phyloP scores from a whole-genome alignment of 1,140 invertebrate genomes.

The Cecropterus lyciades region DNA sequence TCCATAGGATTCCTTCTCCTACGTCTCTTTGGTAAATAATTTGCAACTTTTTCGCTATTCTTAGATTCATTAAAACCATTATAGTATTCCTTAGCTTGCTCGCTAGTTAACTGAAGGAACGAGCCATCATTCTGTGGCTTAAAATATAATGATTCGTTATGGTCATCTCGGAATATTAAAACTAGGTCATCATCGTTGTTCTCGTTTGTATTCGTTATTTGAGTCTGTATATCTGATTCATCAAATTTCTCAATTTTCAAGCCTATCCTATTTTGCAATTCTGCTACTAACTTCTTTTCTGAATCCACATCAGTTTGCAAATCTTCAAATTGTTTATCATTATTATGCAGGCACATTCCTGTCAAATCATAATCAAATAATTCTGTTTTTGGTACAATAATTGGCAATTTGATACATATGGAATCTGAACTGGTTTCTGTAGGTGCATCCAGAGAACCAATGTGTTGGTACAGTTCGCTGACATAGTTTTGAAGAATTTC shows the following conservation, averaged over 20 bases:
- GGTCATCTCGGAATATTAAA: slow-evolving; percentile 54
- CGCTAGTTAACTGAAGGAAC: slow-evolving; percentile 36
- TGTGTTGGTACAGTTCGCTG: slow-evolving; percentile 51
- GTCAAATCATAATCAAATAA: slow-evolving; percentile 52
- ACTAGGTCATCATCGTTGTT: slow-evolving; percentile 48
- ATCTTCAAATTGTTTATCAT: slow-evolving; percentile 33
- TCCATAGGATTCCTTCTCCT: slow-evolving; percentile 62
- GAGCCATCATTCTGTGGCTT: slow-evolving; percentile 45
- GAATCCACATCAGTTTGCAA: slow-evolving; percentile 5
- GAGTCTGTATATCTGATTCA: background rate
- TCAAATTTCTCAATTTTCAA: slow-evolving; percentile 15
- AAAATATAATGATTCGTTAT: slow-evolving; percentile 47
- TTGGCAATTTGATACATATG: slow-evolving; percentile 59
- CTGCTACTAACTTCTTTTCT: slow-evolving; percentile 11
- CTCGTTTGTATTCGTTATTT: background rate
- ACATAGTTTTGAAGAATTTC: slow-evolving; percentile 61
- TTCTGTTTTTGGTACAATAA: slow-evolving; percentile 35
- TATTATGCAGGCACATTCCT: slow-evolving; percentile 34
- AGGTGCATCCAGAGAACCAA: slow-evolving; percentile 42
- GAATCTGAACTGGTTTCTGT: slow-evolving; percentile 44
- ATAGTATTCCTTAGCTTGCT: slow-evolving; percentile 33
- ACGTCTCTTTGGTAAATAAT: slow-evolving; percentile 40
- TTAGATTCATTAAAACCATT: slow-evolving; percentile 7
- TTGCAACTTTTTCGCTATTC: background rate
- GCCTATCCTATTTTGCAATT: slow-evolving; percentile 33